Base-by-base conservation (phyloP, 2,888 invertebrate genomes). In the Baccha elongata region DNA sequence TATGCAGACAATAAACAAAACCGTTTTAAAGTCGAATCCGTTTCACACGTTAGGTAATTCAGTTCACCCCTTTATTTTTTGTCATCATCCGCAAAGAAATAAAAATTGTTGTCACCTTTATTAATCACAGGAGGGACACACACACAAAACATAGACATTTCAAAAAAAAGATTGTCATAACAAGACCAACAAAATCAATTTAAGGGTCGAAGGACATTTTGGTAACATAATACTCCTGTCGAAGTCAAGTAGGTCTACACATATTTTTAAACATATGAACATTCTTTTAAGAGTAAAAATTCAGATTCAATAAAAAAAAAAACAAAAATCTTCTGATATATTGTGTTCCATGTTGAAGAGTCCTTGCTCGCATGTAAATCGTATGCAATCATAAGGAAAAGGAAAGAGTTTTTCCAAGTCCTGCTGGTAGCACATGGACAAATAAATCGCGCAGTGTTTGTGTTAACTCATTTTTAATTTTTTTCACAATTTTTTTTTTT, bases 161-260 rank as follows among this genome's bases (percentile, higher is more conserved):
- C 8, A 6, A 15, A 15, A 21, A 2, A 32, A 53, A 65, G 48
- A 72, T 19, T 73, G 83, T 73, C 78, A 78, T 19, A 78, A 83
- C 83, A 83, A 78, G 78, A 83, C 78, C 68, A 64, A 68, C 67
- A 62, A 73, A 68, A 68, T 73, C 67, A 55, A 64, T 72, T 60
- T 42, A 23, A 80, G 80, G 75, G 80, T 75, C 71, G 71, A 65
- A 60, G 64, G 64, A 64, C 48, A 48, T 64, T 48, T 48, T 48
- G 32, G 44, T 64, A 50, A 37, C 64, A 23, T 64, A 35, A 26
- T 32, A 8, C 7, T 48, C 64, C 46, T 46, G 64, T 53, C 60
- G 46, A 76, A 76, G 81, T 81, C 76, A 64, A 64, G 64, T 58
- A 58, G 15, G 15, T 55, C 35, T 60, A 13, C 21, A 23, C n/a